A percentile compares a stretch with the other conserved stretches of the same genome.
Conservation (phyloP, 2,113 vertebrate species). For the Orcinus orca region DNA sequence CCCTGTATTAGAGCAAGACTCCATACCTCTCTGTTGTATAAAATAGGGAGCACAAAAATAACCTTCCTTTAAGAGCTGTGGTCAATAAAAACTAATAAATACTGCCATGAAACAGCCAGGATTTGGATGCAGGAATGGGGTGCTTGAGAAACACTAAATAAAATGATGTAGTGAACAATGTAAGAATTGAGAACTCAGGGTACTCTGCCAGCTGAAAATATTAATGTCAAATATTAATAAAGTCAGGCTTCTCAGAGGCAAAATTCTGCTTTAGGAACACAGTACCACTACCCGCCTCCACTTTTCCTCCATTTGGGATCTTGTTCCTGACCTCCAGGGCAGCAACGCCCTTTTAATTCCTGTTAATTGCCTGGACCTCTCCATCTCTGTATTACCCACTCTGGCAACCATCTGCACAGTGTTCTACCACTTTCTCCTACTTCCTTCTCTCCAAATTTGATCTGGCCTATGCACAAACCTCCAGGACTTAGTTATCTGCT, state of each 20-base stretch:
- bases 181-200: neutral
- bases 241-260: neutral
- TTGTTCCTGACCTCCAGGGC: neutral
- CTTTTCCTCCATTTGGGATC: neutral
- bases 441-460: neutral
- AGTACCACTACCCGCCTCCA: neutral
- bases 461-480: neutral
- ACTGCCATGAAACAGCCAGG: neutral
- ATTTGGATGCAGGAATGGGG: neutral
- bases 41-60: slow-evolving; percentile 15
- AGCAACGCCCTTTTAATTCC: neutral
- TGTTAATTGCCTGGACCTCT: neutral
- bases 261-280: neutral
- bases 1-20: neutral
- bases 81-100: slow-evolving; percentile 42
- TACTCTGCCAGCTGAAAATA: neutral
- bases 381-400: neutral
- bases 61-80: neutral
- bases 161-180: neutral
- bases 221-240: neutral
- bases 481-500: neutral
- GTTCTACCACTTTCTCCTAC: neutral
- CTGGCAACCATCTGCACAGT: neutral
- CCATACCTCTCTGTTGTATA: neutral
- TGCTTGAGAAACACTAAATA: slow-evolving; percentile 26